Base-by-base conservation (phyloP, 2,797 vertebrate species). In the Aphelocoma californica region DNA sequence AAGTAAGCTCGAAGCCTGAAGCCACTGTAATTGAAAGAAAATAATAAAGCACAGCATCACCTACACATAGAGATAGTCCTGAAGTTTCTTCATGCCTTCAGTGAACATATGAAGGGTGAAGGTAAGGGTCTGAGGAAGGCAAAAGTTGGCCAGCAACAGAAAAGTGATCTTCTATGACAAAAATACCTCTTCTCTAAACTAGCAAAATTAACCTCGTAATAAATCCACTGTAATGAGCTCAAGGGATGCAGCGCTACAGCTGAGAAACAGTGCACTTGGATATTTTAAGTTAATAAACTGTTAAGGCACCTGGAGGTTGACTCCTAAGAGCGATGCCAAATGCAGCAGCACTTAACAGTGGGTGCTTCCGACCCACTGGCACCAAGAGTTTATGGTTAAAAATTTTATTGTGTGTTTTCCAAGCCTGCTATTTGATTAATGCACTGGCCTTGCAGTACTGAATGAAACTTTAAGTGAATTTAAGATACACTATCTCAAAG, bases 351-450 rank as follows among this genome's bases (percentile, higher is more conserved):
- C 95, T 97, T 90, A 96, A 73, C 38, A 75, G 48, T 34, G 26
- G 54, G 50, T 71, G 48, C 44, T 78, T 88, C 86, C 14, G 20
- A 90, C 74, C 40, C 19, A 61, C 72, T 84, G 88, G 92, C 91
- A 92, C 64, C 69, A 67, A 82, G 44, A 90, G 34, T 40, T 89
- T 67, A 60, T 21, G 47, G 71, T 72, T 90, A 90, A 92, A 96
- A 58, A 17, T 80, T 72, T 92, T 95, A 72, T 86, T 92, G 77
- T 60, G 38, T 50, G 45, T 92, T 95, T 86, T 96, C 83, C 88
- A 94, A 91, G 42, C 9, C 51, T 81, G 15, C 31, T 73, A 86
- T 73, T 96, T 95, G 36, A 96, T 91, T 87, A 88, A 74, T 94
- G 45, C 34, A 61, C 44, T 88, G 71, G 26, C 29, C 56, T 23